These are phyloP conservation scores for Rhamphomyia laevipes DNA, from an alignment of 2,888 invertebrate genomes.

Conservation along the genomic window DNA sequence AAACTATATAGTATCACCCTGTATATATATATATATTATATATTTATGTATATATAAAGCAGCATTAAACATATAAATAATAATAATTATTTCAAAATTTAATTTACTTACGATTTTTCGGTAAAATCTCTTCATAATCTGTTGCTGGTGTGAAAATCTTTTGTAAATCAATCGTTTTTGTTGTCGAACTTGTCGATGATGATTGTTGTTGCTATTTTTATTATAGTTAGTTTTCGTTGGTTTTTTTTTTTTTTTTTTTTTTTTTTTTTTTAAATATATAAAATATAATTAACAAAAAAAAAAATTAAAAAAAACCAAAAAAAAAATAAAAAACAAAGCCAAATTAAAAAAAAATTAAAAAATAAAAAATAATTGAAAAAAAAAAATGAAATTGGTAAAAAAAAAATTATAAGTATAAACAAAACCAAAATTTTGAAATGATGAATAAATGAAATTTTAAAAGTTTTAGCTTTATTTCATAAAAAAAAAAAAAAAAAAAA, in stretches of 20 bases:
- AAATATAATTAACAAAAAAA: not conserved
- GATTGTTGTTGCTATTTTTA: constrained; percentile 7
- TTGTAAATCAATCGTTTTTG: constrained; percentile 63
- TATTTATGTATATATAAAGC: too few relatives aligned
- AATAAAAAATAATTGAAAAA: too few relatives aligned
- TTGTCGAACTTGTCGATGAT: constrained; percentile 32
- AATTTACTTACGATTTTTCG: constrained; percentile 51
- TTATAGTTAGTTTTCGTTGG: not conserved
- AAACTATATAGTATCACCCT: too few relatives aligned
- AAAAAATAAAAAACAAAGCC: not conserved
- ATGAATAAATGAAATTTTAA: too few relatives aligned
- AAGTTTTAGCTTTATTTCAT: too few relatives aligned
- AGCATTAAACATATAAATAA: too few relatives aligned
- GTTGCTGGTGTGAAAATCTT: constrained; percentile 83
- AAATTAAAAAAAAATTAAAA: not conserved
- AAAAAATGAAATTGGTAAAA: too few relatives aligned
- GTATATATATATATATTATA: too few relatives aligned
- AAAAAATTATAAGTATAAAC: too few relatives aligned
- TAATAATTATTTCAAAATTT: not conserved
- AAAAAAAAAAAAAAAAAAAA: too few relatives aligned
- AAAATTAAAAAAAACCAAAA: not conserved
- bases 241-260: not conserved
- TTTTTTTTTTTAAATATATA: not conserved
- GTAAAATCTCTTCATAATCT: constrained; percentile 64
- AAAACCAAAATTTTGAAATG: too few relatives aligned